These are phyloP conservation scores for Lonchura striata DNA, from an alignment of 2,113 vertebrate species.

Conservation along the genomic window DNA sequence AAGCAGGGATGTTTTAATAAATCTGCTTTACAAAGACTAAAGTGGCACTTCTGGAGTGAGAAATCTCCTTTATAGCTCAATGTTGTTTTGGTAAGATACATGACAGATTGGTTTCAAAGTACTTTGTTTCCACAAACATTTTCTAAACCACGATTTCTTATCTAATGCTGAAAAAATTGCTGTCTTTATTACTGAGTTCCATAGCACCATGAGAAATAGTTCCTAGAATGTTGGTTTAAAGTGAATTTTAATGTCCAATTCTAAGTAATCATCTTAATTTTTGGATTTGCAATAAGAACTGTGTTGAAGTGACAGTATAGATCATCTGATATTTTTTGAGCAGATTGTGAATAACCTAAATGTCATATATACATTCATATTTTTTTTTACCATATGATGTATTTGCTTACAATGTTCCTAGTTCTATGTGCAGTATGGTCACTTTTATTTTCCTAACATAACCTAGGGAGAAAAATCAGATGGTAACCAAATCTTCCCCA, in stretches of 20 bases:
- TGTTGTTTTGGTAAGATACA: background rate
- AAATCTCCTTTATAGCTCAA: background rate
- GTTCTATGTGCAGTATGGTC: background rate
- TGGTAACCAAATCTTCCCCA: background rate
- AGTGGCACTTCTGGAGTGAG: background rate
- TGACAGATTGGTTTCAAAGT: slow-evolving; percentile 9
- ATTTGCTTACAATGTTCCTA: background rate
- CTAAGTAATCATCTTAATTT: background rate
- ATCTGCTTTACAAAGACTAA: background rate
- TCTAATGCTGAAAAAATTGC: background rate
- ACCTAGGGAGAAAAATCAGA: background rate
- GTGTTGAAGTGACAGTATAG: background rate
- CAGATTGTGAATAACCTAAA: background rate
- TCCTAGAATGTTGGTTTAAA: background rate
- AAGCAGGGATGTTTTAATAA: background rate
- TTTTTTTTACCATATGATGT: background rate
- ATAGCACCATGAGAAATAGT: background rate
- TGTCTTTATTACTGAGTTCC: background rate
- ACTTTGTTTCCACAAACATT: slow-evolving; percentile 12
- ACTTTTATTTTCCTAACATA: background rate
- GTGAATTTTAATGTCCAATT: background rate
- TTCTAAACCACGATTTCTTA: slow-evolving; percentile 2
- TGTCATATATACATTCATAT: background rate
- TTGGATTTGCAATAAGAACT: background rate
- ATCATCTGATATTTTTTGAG: background rate